Base-by-base conservation (phyloP, 2,888 invertebrate genomes). In the Hydropsyche betteni region DNA sequence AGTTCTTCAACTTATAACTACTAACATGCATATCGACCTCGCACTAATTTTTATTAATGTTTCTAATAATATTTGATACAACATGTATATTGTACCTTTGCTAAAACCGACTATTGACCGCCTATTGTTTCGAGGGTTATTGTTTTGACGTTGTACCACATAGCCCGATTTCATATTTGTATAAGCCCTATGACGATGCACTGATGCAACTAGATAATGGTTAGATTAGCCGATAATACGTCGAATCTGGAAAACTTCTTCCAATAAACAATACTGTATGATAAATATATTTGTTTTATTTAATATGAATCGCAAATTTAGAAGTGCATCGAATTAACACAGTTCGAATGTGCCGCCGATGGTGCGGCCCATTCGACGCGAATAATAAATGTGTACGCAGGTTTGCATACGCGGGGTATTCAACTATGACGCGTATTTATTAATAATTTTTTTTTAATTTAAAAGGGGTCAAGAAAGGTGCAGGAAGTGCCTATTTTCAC, bases 121-220 rank as follows among this genome's bases (percentile, higher is more conserved):
- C 76, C 78, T 68, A 78, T 78, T 78, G 78, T 78, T 77, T 70
- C 51, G 70, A 51, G 70, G 64, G 77, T 76, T 79, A 79, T 77
- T 79, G 79, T 79, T 79, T 79, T 79, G 77, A 77, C 77, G 76
- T 76, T 77, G 79, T 77, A 75, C 73, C 68, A 14, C 24, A 14
- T 34, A 76, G 64, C 72, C 76, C 61, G 70, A 75, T 61, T 58
- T 64, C 58, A 53, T 75, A 75, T 70, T 76, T 75, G 76, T 75
- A 75, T 76, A 74, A 76, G 52, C 68, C 69, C 74, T 53, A 14
- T 33, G 55, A 44, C 53, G 73, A 52, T 68, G 72, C 68, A 77
- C 73, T 75, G 73, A 68, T 77, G 44, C 64, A 36, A 36, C 34
- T 69, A 53, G 73, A 24, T 24, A 24, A 24, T 24, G 24, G 24